These are phyloP conservation scores for Ostrea edulis DNA, from an alignment of 1,140 invertebrate species.

Conservation along the genomic window DNA sequence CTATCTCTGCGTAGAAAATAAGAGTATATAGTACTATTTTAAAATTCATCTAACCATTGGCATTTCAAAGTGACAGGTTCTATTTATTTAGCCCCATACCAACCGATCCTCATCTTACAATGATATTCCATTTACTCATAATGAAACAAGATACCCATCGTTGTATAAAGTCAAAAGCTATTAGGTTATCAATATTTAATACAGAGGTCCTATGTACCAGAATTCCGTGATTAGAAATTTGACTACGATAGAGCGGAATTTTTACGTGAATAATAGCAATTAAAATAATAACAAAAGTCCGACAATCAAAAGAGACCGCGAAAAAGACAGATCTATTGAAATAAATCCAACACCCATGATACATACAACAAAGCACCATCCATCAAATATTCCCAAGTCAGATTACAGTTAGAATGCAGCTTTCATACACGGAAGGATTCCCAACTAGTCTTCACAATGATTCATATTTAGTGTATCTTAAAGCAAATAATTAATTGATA, in stretches of 20 bases:
- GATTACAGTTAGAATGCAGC: not conserved
- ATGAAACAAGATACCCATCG: not conserved
- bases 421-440: not conserved
- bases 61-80: not conserved
- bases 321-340: not conserved
- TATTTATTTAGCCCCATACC: not conserved
- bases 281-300: slow-evolving; percentile 25
- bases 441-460: not conserved
- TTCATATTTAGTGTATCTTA: slow-evolving; percentile 29
- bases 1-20: too few species aligned
- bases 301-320: not conserved
- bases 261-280: slow-evolving; percentile 3
- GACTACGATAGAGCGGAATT: not conserved
- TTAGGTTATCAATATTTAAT: slow-evolving; percentile 2
- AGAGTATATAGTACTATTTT: not conserved
- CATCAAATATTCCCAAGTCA: slow-evolving; percentile 10
- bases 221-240: slow-evolving; percentile 30
- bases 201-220: not conserved
- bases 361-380: not conserved
- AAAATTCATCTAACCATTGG: not conserved
- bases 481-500: slow-evolving; percentile 28
- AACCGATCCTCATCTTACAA: not conserved
- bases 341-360: slow-evolving; percentile 4
- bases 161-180: not conserved
- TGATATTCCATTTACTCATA: slow-evolving; percentile 1